Base-by-base conservation (phyloP, 2,797 vertebrate genomes). In the Sebastes goodei region DNA sequence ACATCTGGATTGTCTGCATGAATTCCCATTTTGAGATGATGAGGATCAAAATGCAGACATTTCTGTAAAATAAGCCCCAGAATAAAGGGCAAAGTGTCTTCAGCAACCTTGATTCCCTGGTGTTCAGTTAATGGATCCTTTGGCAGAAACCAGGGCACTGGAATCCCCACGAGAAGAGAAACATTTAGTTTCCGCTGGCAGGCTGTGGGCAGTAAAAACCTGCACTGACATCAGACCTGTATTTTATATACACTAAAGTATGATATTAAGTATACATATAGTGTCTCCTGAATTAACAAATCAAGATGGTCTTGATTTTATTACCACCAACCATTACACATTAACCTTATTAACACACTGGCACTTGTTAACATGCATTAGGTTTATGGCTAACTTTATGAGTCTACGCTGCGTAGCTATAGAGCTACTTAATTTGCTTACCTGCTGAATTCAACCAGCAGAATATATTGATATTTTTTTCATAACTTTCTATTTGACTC, bases 51-150 rank as follows among this genome's bases (percentile, higher is more conserved):
- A 23, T 27, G 20, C 56, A 55, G 56, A 60, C 23, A 27, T 66
- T 29, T 5, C 65, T 38, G 10, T 25, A 46, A 20, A n/a, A 17
- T 4, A 74, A 67, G 20, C 21, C 55, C 20, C 21, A 68, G 42
- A 68, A 73, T 55, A 46, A 30, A 74, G 42, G 38, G 25, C 42
- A 49, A 20, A 46, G 10, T 73, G 71, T 80, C 76, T 80, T 63
- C 14, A 64, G 42, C 15, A 71, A 85, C 75, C 74, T 77, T 81
- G 59, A 81, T 57, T 75, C 70, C 66, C 72, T 62, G 35, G 83
- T 38, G 70, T 20, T 66, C 17, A 17, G 56, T 49, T 25, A 29
- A 59, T 2, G 8, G 68, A 63, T 59, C 71, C 15, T 46, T 21
- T 10, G 52, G 79, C 49, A 17, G 49, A 76, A 84, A 68, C 56